Evolutionary conservation across 1,140 invertebrate genomes (phyloP).

Genomic region (Bombus sibiricus): DNA sequence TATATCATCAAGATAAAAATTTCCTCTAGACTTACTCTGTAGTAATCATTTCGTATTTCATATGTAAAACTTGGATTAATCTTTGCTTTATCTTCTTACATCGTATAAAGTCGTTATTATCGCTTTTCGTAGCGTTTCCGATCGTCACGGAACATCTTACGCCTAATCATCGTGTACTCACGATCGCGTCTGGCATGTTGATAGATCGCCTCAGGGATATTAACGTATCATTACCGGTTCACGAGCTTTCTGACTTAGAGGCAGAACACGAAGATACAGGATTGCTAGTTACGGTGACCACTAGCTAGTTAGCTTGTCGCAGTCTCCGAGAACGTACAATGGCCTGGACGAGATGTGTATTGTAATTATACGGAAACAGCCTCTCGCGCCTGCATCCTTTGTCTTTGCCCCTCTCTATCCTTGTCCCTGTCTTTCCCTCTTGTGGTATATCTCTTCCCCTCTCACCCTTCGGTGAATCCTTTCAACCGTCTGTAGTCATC

Average conservation of each 20-base stretch:
- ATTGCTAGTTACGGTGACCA: conserved; percentile 43
- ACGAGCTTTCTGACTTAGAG: conserved; percentile 27
- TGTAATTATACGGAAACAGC: conserved; percentile 72
- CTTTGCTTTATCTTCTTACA: too few species aligned
- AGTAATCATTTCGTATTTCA: neutral
- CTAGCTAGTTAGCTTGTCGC: conserved; percentile 62
- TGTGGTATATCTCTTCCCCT: neutral
- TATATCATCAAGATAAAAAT: too few species aligned
- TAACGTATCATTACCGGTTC: conserved; percentile 70
- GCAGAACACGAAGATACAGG: conserved; percentile 29
- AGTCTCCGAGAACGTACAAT: conserved; percentile 52
- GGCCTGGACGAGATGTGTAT: conserved; percentile 67
- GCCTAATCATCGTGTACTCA: neutral
- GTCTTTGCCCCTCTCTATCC: neutral
- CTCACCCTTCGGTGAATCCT: conserved; percentile 17
- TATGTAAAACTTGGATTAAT: neutral
- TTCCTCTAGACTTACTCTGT: neutral
- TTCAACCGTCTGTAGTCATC: conserved; percentile 31
- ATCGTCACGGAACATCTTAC: too few species aligned
- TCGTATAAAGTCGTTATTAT: neutral
- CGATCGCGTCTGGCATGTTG: conserved; percentile 28
- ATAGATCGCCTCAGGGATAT: conserved; percentile 72
- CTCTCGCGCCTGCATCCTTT: conserved; percentile 39
- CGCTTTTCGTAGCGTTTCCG: neutral
- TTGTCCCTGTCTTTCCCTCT: neutral